These are phyloP conservation scores for Aegithalos caudatus DNA, from an alignment of 2,113 vertebrate genomes.

Conservation along the genomic window DNA sequence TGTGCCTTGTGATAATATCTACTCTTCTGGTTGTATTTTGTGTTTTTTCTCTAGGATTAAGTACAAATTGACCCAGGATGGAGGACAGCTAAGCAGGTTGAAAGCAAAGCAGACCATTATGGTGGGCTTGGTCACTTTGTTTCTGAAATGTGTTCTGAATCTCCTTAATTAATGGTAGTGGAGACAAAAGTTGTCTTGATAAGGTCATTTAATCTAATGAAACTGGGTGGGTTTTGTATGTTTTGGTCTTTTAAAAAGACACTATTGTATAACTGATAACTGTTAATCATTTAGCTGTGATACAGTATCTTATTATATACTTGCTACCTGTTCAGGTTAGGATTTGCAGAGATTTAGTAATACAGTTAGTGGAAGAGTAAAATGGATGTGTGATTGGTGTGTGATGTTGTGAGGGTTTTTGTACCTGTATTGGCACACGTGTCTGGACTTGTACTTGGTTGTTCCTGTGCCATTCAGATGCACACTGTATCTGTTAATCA, in stretches of 20 bases:
- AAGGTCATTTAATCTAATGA: not conserved
- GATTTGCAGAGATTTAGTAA: not conserved
- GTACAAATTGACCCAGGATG: not conserved
- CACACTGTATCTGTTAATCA: not conserved
- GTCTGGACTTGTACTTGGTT: not conserved
- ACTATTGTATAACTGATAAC: not conserved
- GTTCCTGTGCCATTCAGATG: not conserved
- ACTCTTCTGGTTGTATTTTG: not conserved
- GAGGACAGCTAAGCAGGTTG: not conserved
- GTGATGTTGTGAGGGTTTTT: not conserved
- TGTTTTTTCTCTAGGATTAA: not conserved
- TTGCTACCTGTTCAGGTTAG: not conserved
- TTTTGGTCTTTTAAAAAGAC: not conserved
- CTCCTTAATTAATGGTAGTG: not conserved
- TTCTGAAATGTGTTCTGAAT: not conserved
- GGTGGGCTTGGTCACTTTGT: not conserved
- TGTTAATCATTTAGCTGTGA: not conserved
- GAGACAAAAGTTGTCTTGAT: not conserved
- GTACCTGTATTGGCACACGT: accelerated
- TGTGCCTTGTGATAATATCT: not conserved
- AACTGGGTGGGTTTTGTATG: not conserved
- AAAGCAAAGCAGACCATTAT: not conserved
- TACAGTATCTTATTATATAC: not conserved
- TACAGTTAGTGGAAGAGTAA: not conserved
- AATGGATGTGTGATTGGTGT: not conserved